Evolutionary conservation across 2,888 invertebrate species (phyloP).

Genomic region (Charanyca ferruginea): DNA sequence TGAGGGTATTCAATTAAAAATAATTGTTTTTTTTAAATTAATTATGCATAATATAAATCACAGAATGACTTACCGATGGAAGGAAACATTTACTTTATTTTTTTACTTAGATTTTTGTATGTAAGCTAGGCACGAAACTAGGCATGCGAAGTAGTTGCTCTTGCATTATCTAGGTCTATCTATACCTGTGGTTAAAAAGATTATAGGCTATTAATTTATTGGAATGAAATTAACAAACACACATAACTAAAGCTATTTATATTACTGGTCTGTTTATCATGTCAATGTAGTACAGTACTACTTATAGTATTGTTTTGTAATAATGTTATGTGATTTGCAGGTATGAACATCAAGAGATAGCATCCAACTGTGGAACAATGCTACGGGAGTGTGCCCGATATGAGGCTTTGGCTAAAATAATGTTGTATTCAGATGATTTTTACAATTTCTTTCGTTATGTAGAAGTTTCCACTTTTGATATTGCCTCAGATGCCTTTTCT

Average conservation of each 20-base stretch:
- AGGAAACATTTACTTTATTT: too few relatives aligned
- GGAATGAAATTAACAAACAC: constrained; percentile 26
- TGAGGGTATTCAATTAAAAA: too few relatives aligned
- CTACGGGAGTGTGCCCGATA: constrained; percentile 99
- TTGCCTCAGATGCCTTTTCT: constrained; percentile 99
- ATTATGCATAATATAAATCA: too few relatives aligned
- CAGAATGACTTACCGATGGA: too few relatives aligned
- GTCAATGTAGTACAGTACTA: constrained; percentile 9
- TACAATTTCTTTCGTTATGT: constrained; percentile 99
- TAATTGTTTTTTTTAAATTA: too few relatives aligned
- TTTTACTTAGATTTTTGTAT: too few relatives aligned
- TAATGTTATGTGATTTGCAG: constrained; percentile 86
- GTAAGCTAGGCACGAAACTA: too few relatives aligned
- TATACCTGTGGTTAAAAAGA: too few relatives aligned
- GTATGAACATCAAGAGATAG: constrained; percentile 99
- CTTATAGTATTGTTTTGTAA: constrained; percentile 10
- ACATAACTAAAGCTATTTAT: constrained; percentile 22
- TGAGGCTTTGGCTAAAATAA: constrained; percentile 99
- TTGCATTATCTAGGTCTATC: too few relatives aligned
- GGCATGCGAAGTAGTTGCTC: too few relatives aligned
- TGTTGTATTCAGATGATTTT: constrained; percentile 99
- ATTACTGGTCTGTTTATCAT: constrained; percentile 13
- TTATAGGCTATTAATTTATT: constrained; percentile 4
- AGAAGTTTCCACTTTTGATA: constrained; percentile 99
- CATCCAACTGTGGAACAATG: constrained; percentile 99